A percentile compares a stretch with the other conserved stretches of the same genome.
Evolutionary conservation across 2,113 vertebrate species (phyloP).

Genomic region (Colinus virginianus): DNA sequence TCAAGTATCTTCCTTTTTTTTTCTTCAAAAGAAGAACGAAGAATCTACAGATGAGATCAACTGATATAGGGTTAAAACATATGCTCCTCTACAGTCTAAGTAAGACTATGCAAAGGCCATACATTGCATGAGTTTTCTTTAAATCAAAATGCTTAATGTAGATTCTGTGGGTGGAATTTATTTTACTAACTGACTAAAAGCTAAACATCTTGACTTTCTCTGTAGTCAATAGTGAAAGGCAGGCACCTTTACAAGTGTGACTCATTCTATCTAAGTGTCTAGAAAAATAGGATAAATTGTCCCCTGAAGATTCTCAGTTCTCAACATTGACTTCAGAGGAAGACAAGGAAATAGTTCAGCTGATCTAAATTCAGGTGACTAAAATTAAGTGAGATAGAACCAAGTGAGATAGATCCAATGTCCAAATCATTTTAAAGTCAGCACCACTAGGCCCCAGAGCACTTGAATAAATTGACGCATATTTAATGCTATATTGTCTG

Average conservation of each 20-base stretch:
- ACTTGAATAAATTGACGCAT: neutral
- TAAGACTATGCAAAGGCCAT: neutral
- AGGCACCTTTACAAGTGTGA: slow-evolving; percentile 27
- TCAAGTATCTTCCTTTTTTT: neutral
- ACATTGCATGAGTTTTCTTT: neutral
- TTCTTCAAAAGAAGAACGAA: neutral
- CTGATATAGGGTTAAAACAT: neutral
- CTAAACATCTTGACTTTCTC: slow-evolving; percentile 23
- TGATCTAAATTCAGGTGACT: neutral
- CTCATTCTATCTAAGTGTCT: slow-evolving; percentile 10
- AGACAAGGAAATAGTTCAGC: neutral
- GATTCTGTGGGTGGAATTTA: neutral
- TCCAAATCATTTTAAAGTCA: neutral
- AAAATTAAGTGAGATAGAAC: neutral
- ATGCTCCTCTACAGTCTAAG: neutral
- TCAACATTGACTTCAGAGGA: neutral
- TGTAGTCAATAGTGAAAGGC: neutral
- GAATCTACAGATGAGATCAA: neutral
- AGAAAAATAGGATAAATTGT: slow-evolving; percentile 6
- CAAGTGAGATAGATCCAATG: neutral
- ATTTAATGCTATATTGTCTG: neutral
- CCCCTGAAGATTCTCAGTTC: neutral
- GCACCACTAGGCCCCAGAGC: neutral
- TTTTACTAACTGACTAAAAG: neutral
- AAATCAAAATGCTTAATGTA: neutral